A percentile compares a stretch with the other conserved stretches of the same genome.
These are phyloP conservation scores for Drosophila ficusphila DNA, from an alignment of 1,140 invertebrate species.

Conservation along the genomic window DNA sequence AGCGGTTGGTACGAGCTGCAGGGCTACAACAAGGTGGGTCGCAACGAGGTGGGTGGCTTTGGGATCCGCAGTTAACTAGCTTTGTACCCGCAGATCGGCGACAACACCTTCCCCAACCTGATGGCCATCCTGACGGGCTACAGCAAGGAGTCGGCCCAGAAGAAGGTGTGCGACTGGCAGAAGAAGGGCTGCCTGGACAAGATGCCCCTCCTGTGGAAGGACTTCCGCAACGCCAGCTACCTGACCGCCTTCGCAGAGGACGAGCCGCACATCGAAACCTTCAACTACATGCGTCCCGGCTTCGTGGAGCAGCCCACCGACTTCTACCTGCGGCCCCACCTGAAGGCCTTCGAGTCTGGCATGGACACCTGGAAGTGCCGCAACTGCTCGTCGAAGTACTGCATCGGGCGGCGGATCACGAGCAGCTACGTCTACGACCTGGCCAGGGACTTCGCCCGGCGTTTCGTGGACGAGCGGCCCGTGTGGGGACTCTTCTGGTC, in stretches of 20 bases:
- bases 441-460: conserved; percentile 85
- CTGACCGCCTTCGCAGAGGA: conserved; percentile 93
- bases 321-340: conserved; percentile 91
- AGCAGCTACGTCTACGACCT: conserved; percentile 86
- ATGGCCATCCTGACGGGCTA: conserved; percentile 90
- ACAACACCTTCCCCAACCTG: conserved; percentile 93
- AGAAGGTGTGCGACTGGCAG: conserved; percentile 85
- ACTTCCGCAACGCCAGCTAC: conserved; percentile 89
- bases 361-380: conserved; percentile 35
- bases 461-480: conserved; percentile 70
- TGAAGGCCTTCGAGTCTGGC: conserved; percentile 86
- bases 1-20: conserved; percentile 63
- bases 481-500: conserved; percentile 93
- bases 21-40: conserved; percentile 68
- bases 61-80: too few relatives aligned
- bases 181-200: conserved; percentile 84
- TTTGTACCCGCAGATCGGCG: conserved; percentile 87
- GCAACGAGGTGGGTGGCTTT: too few relatives aligned
- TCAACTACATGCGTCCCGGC: conserved; percentile 91
- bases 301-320: conserved; percentile 92
- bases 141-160: conserved; percentile 83
- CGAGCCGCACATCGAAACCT: conserved; percentile 88
- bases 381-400: conserved; percentile 63
- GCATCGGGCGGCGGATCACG: conserved; percentile 86
- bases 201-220: conserved; percentile 92